These are phyloP conservation scores for Scatophagus argus DNA, from an alignment of 2,113 vertebrate species.

Conservation along the genomic window DNA sequence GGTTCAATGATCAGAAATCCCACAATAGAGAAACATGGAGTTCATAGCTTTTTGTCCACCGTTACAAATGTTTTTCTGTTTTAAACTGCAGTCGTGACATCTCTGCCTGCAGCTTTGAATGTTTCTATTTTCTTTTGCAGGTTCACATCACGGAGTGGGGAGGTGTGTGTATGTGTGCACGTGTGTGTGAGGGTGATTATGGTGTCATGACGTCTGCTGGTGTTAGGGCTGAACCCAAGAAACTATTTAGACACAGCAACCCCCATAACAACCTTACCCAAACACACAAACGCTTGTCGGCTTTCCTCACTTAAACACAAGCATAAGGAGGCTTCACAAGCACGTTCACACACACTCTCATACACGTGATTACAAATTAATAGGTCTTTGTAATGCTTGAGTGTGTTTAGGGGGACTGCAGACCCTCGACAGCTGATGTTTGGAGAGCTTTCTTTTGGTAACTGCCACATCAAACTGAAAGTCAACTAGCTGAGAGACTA, in stretches of 20 bases:
- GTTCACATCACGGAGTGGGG: constrained; percentile 26
- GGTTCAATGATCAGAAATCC: background rate
- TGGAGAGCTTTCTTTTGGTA: constrained; percentile 37
- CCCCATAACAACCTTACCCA: constrained; percentile 20
- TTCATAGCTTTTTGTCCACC: background rate
- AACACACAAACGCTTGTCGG: constrained; percentile 14
- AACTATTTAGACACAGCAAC: constrained; percentile 23
- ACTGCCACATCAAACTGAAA: constrained; percentile 39
- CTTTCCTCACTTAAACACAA: constrained; percentile 24
- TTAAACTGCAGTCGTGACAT: background rate
- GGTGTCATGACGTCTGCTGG: constrained; percentile 62
- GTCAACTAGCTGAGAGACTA: constrained; percentile 19
- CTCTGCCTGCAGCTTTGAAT: constrained; percentile 5
- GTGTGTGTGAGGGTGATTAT: constrained; percentile 48
- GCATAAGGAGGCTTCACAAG: constrained; percentile 13
- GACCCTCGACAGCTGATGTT: constrained; percentile 55
- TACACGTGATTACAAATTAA: constrained; percentile 58
- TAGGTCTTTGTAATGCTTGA: constrained; percentile 26
- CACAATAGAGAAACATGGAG: background rate
- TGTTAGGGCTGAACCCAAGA: constrained; percentile 62
- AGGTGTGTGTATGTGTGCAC: constrained; percentile 16
- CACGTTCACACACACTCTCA: constrained; percentile 30
- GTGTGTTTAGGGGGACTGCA: constrained; percentile 31
- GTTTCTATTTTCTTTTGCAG: constrained; percentile 42
- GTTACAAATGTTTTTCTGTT: constrained; percentile 1